Evolutionary conservation across 1,140 invertebrate genomes (phyloP), one percentile per base, ranked within the genome.

Genomic region (Triops longicaudatus): DNA sequence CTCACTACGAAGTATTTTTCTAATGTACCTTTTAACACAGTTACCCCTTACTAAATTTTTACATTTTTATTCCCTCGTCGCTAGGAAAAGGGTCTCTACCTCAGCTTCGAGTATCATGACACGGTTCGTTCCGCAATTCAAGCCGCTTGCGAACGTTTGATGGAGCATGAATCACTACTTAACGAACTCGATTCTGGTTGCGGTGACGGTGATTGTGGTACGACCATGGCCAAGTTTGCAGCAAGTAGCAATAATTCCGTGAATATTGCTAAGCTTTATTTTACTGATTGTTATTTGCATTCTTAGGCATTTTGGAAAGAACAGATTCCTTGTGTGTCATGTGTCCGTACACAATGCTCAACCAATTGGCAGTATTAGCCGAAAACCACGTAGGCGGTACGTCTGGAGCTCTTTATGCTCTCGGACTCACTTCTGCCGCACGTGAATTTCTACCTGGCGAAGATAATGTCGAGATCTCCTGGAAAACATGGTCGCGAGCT

Each of bases 161-260:
- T 88, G 22, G 80, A 85, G 26, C 84, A 87, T 43, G 89, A 92
- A 81, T 80, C 83, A 1, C 78, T 85, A 9, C 84, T 94, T 1
- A 94, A 95, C 82, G 82, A 85, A 28, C 82, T 95, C 17, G 93
- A 95, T 82, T 87, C 86, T 0, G 89, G 88, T 6, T 90, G 90
- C 82, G 93, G 93, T 1, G 93, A 95, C 82, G 92, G 92, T 0
- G 93, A 95, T 81, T 93, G 91, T 83, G 93, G 93, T 4, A 87
- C 88, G 0, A 94, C 93, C 0, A 83, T 93, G 14, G 86, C 86
- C 73, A 85, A 86, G 75, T 89, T 92, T 72, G 89, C 89, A 11
- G 83, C 88, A 80, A 88, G 83, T 84, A 79, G 4, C 22, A 14
- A 17, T 12, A 73, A n/a, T 73, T 31, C 26, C 2, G n/a, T 27